phyloP scores from a whole-genome alignment of 2,113 vertebrate genomes.

The Rhinichthys klamathensis region DNA sequence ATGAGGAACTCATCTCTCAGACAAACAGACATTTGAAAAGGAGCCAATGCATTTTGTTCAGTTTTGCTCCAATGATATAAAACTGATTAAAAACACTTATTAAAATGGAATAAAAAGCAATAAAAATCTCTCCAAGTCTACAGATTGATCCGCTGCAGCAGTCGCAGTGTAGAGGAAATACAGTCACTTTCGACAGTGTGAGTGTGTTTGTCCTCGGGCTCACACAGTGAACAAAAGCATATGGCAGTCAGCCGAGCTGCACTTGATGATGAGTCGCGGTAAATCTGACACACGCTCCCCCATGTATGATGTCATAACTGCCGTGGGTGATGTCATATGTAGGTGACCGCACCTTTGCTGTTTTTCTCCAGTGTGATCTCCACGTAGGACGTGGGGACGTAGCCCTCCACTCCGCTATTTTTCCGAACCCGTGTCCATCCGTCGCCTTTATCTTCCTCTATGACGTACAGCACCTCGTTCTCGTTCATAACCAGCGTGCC shows the following conservation, averaged over 20 bases:
- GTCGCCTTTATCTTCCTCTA: conserved; percentile 98
- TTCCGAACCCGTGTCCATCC: conserved; percentile 97
- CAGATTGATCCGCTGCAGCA: background rate
- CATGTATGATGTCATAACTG: conserved; percentile 29
- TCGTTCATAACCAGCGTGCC: conserved; percentile 96
- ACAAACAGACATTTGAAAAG: background rate
- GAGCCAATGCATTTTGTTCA: background rate
- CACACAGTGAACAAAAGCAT: conserved; percentile 74
- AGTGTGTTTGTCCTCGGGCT: conserved; percentile 61
- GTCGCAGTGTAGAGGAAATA: conserved; percentile 18
- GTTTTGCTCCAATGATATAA: background rate
- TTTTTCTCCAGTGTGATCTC: conserved; percentile 98
- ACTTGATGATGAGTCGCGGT: conserved; percentile 14
- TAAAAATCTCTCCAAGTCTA: conserved; percentile 9
- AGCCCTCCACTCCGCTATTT: conserved; percentile 95
- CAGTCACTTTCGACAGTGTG: conserved; percentile 22
- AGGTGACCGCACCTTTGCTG: conserved; percentile 99
- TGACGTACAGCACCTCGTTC: conserved; percentile 93
- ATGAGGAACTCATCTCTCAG: background rate
- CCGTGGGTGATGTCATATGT: conserved; percentile 84
- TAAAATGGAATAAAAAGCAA: background rate
- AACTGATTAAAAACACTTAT: conserved; percentile 16
- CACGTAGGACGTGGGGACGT: conserved; percentile 97
- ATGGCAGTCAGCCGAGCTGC: conserved; percentile 20
- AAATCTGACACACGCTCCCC: conserved; percentile 31